These are phyloP conservation scores for Drosophila nebulosa DNA, from an alignment of 1,140 invertebrate genomes.

Conservation along the genomic window DNA sequence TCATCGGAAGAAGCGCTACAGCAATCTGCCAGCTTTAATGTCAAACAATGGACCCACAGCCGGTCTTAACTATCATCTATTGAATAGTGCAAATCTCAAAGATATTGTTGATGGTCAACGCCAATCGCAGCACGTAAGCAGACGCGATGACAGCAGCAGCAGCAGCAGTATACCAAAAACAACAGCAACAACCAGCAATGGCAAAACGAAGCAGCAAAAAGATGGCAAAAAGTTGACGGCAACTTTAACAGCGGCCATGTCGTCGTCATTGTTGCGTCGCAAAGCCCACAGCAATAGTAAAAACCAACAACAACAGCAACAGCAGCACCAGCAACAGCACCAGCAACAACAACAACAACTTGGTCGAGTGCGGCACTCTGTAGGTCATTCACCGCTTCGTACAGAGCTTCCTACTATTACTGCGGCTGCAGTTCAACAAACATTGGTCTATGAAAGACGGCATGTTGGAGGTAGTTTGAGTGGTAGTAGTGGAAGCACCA, in stretches of 20 bases:
- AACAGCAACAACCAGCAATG: constrained; percentile 11
- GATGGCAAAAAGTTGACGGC: constrained; percentile 64
- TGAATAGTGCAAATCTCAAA: constrained; percentile 61
- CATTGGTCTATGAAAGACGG: constrained; percentile 62
- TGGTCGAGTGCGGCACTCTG: constrained; percentile 23
- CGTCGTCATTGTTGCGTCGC: constrained; percentile 58
- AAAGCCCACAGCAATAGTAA: constrained; percentile 52
- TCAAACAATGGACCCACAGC: constrained; percentile 55
- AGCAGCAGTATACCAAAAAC: constrained; percentile 10
- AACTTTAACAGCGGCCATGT: constrained; percentile 66
- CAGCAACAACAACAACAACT: constrained; percentile 17
- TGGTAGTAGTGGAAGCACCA: neutral
- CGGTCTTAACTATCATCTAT: constrained; percentile 63
- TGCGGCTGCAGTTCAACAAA: constrained; percentile 46
- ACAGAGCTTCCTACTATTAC: constrained; percentile 18
- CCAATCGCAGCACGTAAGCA: constrained; percentile 73
- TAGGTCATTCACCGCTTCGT: constrained; percentile 64
- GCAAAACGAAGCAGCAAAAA: constrained; percentile 48
- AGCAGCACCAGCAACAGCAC: constrained; percentile 23
- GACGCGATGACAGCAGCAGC: constrained; percentile 60
- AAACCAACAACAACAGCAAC: constrained; percentile 32
- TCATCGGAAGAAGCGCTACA: constrained; percentile 66
- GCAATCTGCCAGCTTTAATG: constrained; percentile 66
- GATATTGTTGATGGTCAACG: constrained; percentile 67
- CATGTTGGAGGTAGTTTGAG: constrained; percentile 20